A percentile compares a stretch with the other conserved stretches of the same genome.
Evolutionary conservation across 2,888 invertebrate species (phyloP).

Genomic region (Amphipyra tragopoginis): DNA sequence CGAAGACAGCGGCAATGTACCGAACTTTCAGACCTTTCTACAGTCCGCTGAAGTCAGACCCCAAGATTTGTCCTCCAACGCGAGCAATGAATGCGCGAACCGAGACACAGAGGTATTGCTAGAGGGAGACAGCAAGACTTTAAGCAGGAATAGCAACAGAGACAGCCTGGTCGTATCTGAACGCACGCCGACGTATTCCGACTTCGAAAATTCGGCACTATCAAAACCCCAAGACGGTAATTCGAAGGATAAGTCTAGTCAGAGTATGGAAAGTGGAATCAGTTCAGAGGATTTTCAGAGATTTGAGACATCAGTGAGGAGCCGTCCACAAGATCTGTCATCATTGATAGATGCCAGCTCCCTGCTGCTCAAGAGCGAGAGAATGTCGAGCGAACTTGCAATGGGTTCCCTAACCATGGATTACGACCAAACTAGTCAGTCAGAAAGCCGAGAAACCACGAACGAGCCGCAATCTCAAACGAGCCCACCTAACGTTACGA

Average conservation of each 20-base stretch:
- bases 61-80: conserved; percentile 73
- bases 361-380: conserved; percentile 74
- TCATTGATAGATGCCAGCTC: conserved; percentile 77
- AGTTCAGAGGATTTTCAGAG: conserved; percentile 77
- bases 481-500: conserved; percentile 75
- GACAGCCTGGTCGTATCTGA: conserved; percentile 64
- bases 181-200: conserved; percentile 74
- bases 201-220: conserved; percentile 77
- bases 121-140: conserved; percentile 70
- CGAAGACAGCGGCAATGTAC: conserved; percentile 61
- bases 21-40: conserved; percentile 75
- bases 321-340: conserved; percentile 79
- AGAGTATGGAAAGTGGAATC: conserved; percentile 71
- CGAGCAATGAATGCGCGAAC: conserved; percentile 54
- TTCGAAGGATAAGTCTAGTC: conserved; percentile 72
- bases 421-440: conserved; percentile 65
- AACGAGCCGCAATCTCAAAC: conserved; percentile 67
- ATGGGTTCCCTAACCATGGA: conserved; percentile 56
- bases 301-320: conserved; percentile 76
- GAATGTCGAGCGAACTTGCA: conserved; percentile 70
- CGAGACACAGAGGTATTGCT: conserved; percentile 68
- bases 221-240: conserved; percentile 75
- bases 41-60: conserved; percentile 78
- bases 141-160: conserved; percentile 68
- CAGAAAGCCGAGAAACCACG: conserved; percentile 50